phyloP scores from a whole-genome alignment of 1,140 invertebrate genomes.

The Akabosia matsudoensis region DNA sequence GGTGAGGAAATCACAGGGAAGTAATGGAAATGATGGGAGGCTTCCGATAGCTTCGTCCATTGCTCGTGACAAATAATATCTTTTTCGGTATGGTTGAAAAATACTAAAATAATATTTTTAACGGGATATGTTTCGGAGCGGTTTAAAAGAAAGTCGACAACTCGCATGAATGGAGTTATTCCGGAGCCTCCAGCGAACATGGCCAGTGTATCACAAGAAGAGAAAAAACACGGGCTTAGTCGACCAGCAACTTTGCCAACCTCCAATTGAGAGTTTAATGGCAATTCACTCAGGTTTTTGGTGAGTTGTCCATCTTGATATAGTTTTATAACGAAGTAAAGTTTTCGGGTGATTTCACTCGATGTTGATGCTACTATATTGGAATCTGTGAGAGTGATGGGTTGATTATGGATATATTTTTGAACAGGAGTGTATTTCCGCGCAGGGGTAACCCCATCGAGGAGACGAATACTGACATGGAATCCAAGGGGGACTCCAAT shows the following conservation, averaged over 20 bases:
- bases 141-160: conserved; percentile 15
- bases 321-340: conserved; percentile 33
- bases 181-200: conserved; percentile 30
- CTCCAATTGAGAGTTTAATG: not conserved
- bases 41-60: not conserved
- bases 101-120: not conserved
- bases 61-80: conserved; percentile 10
- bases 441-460: not conserved
- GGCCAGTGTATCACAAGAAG: not conserved
- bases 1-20: conserved; percentile 2
- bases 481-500: conserved; percentile 36
- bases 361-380: not conserved
- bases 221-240: not conserved
- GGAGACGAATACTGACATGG: conserved; percentile 19
- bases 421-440: not conserved
- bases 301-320: conserved; percentile 31
- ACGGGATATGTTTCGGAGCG: not conserved
- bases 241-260: not conserved
- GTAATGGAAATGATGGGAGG: not conserved
- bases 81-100: not conserved
- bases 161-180: conserved; percentile 28
- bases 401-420: not conserved
- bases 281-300: not conserved
- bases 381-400: not conserved
- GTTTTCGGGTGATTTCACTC: conserved; percentile 13